Percentiles rank a stretch among this genome's conserved stretches.
phyloP scores from a whole-genome alignment of 2,113 vertebrate genomes.

The Clarias gariepinus region DNA sequence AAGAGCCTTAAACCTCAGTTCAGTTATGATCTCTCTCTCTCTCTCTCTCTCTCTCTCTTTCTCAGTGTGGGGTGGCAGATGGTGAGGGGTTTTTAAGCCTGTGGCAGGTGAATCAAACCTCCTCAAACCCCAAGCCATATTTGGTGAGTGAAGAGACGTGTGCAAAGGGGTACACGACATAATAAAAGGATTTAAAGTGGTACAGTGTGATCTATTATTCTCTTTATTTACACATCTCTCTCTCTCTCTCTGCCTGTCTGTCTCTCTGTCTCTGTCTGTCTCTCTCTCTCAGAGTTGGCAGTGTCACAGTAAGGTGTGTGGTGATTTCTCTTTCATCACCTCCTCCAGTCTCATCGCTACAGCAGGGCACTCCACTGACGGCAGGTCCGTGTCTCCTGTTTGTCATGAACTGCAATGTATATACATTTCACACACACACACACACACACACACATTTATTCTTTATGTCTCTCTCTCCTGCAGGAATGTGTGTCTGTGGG shows the following conservation, averaged over 20 bases:
- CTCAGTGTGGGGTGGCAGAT: conserved; percentile 94
- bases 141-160: conserved; percentile 77
- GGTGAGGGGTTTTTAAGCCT: conserved; percentile 97
- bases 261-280: neutral
- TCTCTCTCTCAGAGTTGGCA: conserved; percentile 85
- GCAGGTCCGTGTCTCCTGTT: conserved; percentile 72
- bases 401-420: neutral
- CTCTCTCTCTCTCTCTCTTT: conserved; percentile 40
- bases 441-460: neutral
- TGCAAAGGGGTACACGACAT: neutral
- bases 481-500: conserved; percentile 93
- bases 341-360: conserved; percentile 97
- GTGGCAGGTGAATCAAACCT: conserved; percentile 97
- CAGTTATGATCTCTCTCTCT: neutral
- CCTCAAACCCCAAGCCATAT: conserved; percentile 94
- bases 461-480: conserved; percentile 21
- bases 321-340: conserved; percentile 96
- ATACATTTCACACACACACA: neutral
- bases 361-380: conserved; percentile 92
- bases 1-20: too few relatives aligned
- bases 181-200: neutral
- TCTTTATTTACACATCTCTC: neutral
- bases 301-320: conserved; percentile 92
- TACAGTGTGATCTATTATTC: neutral
- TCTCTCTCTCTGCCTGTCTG: conserved; percentile 3